Base-by-base conservation (phyloP, 2,888 invertebrate species). In the Buathra laborator region DNA sequence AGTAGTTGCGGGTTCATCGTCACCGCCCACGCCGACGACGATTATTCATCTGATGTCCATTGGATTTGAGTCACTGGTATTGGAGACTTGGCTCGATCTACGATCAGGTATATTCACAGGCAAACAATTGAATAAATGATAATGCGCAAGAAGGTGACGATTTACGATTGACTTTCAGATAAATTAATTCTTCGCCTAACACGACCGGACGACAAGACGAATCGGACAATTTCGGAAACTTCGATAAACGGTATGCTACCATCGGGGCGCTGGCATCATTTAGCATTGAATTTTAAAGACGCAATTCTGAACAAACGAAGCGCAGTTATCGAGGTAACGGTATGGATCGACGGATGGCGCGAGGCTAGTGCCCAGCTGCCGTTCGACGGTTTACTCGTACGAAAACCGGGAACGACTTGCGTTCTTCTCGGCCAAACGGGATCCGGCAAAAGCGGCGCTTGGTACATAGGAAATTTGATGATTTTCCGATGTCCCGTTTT, bases 41-140 rank as follows among this genome's bases (percentile, higher is more conserved):
- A 93, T 94, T 68, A 93, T 95, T 86, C 96, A 96, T 90, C 93
- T 96, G 74, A 90, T 96, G 87, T 96, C 96, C 0, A 91, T 96
- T 62, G 96, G 96, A 0, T 95, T 95, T 90, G 96, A 96, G 89
- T 95, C 95, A 77, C 94, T 96, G 82, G 94, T 96, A 88, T 92
- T 96, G 84, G 96, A 96, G 92, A 93, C 95, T 83, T 96, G 96
- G 96, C 93, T 95, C 43, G 95, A 96, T 86, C 93, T 95, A 19
- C 91, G 87, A 89, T 93, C 94, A 87, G 94, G 94, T 94, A 75
- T 46, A 19, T 9, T 10, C 1, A 10, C 2, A 19, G 24, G 2
- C 46, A 14, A 10, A 14, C 46, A 48, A 48, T 16, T 56, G 68
- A 51, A 37, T 12, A n/a, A 81, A 24, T 14, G 68, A 62, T 46